Percentiles rank a stretch among this genome's conserved stretches.
These are phyloP conservation scores for Dasysyrphus tricinctus DNA, from an alignment of 2,888 invertebrate genomes.

Conservation along the genomic window DNA sequence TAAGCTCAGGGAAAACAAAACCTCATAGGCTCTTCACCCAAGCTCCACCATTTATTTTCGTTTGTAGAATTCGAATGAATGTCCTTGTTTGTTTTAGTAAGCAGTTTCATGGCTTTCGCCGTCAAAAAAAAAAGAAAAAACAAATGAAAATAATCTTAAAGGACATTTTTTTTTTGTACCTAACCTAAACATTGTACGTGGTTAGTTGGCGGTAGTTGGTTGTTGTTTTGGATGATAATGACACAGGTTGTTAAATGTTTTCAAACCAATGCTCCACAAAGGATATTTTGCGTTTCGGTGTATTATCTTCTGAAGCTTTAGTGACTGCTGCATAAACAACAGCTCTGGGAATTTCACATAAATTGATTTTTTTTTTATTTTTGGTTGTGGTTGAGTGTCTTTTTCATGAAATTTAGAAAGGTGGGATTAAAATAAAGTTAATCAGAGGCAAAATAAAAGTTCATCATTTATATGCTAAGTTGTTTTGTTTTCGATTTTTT, in stretches of 20 bases:
- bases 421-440: not conserved
- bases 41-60: not conserved
- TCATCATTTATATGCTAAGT: conserved; percentile 25
- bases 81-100: conserved; percentile 17
- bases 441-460: conserved; percentile 3
- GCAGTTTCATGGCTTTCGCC: conserved; percentile 3
- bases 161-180: conserved; percentile 1
- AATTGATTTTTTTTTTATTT: conserved; percentile 42
- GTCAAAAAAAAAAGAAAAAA: not conserved
- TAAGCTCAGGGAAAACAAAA: conserved; percentile 13
- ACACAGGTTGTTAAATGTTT: conserved; percentile 38
- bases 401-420: not conserved
- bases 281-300: not conserved
- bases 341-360: conserved; percentile 15
- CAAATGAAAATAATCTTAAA: conserved; percentile 22
- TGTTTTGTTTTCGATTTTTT: not conserved
- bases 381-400: not conserved
- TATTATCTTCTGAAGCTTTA: conserved; percentile 1
- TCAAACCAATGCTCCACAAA: conserved; percentile 38
- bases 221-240: not conserved
- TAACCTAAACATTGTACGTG: not conserved
- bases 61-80: conserved; percentile 3
- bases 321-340: not conserved
- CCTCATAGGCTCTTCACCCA: not conserved
- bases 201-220: conserved; percentile 14